Percentiles rank a stretch among this genome's conserved stretches.
These are phyloP conservation scores for Haliclona indistincta DNA, from an alignment of 37 sponge, comb jelly and placozoan genomes.

Conservation along the genomic window DNA sequence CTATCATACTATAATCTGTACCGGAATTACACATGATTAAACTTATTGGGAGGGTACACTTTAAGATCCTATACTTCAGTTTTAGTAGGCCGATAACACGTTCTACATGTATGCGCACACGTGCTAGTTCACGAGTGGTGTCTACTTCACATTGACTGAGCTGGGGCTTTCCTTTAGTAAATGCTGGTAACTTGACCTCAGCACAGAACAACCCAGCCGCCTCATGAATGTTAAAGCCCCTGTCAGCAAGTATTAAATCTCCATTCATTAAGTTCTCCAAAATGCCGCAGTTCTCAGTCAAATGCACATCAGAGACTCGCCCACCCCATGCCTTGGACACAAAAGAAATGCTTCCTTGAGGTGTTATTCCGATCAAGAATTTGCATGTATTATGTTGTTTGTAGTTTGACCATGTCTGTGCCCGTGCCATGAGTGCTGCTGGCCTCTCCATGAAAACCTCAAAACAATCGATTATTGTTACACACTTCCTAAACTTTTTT, in stretches of 20 bases:
- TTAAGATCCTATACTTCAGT: slow-evolving; percentile 54
- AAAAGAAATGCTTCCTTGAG: slow-evolving; percentile 30
- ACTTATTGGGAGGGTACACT: slow-evolving; percentile 52
- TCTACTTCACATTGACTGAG: slow-evolving; percentile 52
- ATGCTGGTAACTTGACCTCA: slow-evolving; percentile 49
- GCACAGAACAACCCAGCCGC: slow-evolving; percentile 43
- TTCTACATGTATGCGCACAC: slow-evolving; percentile 70
- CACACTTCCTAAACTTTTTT: background rate
- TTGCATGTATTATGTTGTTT: slow-evolving; percentile 35
- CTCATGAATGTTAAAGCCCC: slow-evolving; percentile 38
- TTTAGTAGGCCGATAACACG: slow-evolving; percentile 54
- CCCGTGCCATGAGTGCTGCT: slow-evolving; percentile 12
- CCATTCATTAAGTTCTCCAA: slow-evolving; percentile 26
- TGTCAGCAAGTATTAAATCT: slow-evolving; percentile 31
- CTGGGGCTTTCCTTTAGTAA: slow-evolving; percentile 64
- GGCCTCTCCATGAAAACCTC: slow-evolving; percentile 46
- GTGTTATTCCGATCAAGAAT: slow-evolving; percentile 33
- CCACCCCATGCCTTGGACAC: slow-evolving; percentile 39
- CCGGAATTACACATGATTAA: slow-evolving; percentile 30
- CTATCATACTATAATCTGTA: slow-evolving; percentile 25
- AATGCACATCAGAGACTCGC: slow-evolving; percentile 23
- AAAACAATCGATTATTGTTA: slow-evolving; percentile 29
- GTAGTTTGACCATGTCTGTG: slow-evolving; percentile 42
- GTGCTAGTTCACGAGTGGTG: slow-evolving; percentile 24
- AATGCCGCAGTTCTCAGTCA: slow-evolving; percentile 40